Evolutionary conservation across 1,140 invertebrate species (phyloP).

Genomic region (Ruditapes philippinarum): DNA sequence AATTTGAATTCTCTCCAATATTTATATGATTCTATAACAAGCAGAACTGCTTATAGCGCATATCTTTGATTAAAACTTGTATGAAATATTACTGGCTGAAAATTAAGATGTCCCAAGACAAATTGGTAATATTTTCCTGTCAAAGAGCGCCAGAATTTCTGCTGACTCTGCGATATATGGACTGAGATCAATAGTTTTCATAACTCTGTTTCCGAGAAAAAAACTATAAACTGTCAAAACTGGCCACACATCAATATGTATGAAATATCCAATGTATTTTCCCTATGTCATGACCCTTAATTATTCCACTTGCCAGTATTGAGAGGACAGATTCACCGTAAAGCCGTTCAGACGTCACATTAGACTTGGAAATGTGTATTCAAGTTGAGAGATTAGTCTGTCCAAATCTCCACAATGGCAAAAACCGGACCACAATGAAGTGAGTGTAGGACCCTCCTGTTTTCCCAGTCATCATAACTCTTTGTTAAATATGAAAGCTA

Average conservation of each 20-base stretch:
- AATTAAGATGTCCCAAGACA: constrained; percentile 48
- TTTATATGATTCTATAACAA: neutral
- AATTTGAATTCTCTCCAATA: neutral
- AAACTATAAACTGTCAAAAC: constrained; percentile 45
- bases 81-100: constrained; percentile 32
- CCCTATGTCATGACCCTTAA: constrained; percentile 5
- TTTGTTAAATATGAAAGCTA: neutral
- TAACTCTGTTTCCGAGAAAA: neutral
- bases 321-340: neutral
- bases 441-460: neutral
- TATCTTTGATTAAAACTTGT: constrained; percentile 61
- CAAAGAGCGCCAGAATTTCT: constrained; percentile 47
- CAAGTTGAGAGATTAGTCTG: neutral
- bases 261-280: constrained; percentile 40
- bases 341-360: neutral
- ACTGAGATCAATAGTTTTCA: constrained; percentile 44
- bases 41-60: neutral
- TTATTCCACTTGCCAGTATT: neutral
- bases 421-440: neutral
- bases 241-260: constrained; percentile 22
- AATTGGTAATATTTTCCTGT: constrained; percentile 59
- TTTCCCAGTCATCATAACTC: neutral
- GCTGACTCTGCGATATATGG: constrained; percentile 32
- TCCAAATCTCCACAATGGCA: neutral
- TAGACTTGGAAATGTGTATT: neutral